Percentiles rank a stretch among this genome's conserved stretches.
Evolutionary conservation across 2,113 vertebrate species (phyloP).

Genomic region (Clupea harengus): DNA sequence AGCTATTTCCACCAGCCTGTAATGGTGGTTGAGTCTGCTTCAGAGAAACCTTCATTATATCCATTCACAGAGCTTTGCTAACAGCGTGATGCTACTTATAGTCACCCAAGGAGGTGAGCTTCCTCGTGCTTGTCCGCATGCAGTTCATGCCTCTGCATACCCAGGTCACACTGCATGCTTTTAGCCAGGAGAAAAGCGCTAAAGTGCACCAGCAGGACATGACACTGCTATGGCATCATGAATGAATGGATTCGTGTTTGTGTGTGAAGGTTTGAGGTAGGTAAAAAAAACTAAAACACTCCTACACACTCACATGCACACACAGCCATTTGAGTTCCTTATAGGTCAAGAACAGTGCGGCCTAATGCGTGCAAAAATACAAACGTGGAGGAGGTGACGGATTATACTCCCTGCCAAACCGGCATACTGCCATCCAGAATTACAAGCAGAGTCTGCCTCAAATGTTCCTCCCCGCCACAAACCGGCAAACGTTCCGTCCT

Average conservation of each 20-base stretch:
- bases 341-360: neutral
- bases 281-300: neutral
- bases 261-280: neutral
- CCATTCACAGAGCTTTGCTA: slow-evolving; percentile 17
- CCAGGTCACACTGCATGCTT: neutral
- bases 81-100: neutral
- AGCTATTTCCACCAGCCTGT: neutral
- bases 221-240: neutral
- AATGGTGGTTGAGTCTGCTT: neutral
- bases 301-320: neutral
- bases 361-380: neutral
- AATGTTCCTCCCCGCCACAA: neutral
- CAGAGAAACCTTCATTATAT: neutral
- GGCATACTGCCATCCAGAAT: neutral
- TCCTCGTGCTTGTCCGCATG: neutral
- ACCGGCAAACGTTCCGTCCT: neutral
- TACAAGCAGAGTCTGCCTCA: neutral
- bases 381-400: neutral
- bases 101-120: neutral
- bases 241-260: neutral
- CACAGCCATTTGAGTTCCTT: neutral
- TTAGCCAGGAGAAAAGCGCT: neutral
- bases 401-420: neutral
- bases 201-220: neutral
- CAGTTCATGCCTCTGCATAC: neutral